Percentiles rank a stretch among this genome's conserved stretches.
Conservation (phyloP, 2,113 vertebrate species). For the Sturnira hondurensis region DNA sequence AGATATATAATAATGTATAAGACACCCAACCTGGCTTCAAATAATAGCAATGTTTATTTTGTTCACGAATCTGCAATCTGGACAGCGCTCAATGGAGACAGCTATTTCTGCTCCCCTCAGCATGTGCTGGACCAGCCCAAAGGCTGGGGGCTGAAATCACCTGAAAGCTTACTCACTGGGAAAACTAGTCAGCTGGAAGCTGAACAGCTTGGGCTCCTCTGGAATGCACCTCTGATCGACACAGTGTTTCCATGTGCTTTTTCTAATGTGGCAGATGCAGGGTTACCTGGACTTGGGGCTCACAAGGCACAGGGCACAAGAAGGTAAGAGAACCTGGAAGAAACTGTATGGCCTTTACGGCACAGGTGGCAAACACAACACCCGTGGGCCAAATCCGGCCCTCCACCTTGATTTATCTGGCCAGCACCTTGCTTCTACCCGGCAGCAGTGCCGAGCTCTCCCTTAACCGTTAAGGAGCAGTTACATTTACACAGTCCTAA, state of each 20-base stretch:
- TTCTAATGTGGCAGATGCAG: neutral
- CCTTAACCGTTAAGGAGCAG: no score
- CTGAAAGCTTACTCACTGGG: neutral
- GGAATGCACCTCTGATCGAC: neutral
- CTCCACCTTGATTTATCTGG: no score
- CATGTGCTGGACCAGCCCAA: neutral
- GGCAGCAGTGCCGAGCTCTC: no score
- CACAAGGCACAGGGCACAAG: neutral
- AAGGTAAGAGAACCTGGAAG: neutral
- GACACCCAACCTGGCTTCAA: neutral
- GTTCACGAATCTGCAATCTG: neutral
- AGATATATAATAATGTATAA: neutral
- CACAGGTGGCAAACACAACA: no score
- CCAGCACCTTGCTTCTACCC: no score
- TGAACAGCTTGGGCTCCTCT: neutral
- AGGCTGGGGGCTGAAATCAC: neutral
- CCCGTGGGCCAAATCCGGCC: no score
- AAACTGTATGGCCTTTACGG: neutral
- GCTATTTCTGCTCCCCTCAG: neutral
- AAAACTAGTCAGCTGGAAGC: neutral
- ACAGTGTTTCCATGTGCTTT: neutral
- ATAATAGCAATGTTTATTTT: conserved; percentile 27
- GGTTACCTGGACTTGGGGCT: neutral
- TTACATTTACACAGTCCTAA: no score
- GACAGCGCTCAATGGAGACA: neutral